phyloP scores from a whole-genome alignment of 2,888 invertebrate species.

The Mythimna albipuncta region DNA sequence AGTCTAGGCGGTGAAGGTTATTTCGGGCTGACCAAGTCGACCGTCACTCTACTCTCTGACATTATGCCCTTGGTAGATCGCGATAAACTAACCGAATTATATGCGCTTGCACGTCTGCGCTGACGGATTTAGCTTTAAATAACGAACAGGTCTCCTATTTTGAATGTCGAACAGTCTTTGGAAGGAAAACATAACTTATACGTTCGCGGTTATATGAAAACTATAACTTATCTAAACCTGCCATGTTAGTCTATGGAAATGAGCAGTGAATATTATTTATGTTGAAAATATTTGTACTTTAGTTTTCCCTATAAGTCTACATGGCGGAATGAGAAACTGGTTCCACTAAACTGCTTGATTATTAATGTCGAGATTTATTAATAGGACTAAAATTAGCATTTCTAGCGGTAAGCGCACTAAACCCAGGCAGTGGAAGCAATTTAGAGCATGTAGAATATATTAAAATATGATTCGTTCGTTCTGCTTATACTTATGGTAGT shows the following conservation, averaged over 20 bases:
- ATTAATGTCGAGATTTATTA: slow-evolving; percentile 47
- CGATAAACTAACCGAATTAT: slow-evolving; percentile 46
- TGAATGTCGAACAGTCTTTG: slow-evolving; percentile 20
- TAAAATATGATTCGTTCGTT: slow-evolving; percentile 27
- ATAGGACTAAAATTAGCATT: slow-evolving; percentile 32
- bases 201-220: slow-evolving; percentile 33
- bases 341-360: slow-evolving; percentile 21
- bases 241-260: slow-evolving; percentile 39
- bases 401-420: slow-evolving; percentile 19
- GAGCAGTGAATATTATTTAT: slow-evolving; percentile 34
- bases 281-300: slow-evolving; percentile 25
- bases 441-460: slow-evolving; percentile 18
- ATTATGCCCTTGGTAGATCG: slow-evolving; percentile 54
- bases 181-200: slow-evolving; percentile 26
- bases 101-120: slow-evolving; percentile 38
- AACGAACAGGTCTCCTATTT: slow-evolving; percentile 24
- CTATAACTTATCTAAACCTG: slow-evolving; percentile 28
- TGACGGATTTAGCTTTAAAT: slow-evolving; percentile 38
- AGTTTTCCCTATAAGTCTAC: slow-evolving; percentile 33
- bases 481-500: not conserved
- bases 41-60: slow-evolving; percentile 50
- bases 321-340: slow-evolving; percentile 35
- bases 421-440: slow-evolving; percentile 14
- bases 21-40: slow-evolving; percentile 44
- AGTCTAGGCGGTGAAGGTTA: slow-evolving; percentile 57